Percentiles rank a stretch among this genome's conserved stretches.
These are phyloP conservation scores for Orthonevra nobilis DNA, from an alignment of 2,888 invertebrate species.

Conservation along the genomic window DNA sequence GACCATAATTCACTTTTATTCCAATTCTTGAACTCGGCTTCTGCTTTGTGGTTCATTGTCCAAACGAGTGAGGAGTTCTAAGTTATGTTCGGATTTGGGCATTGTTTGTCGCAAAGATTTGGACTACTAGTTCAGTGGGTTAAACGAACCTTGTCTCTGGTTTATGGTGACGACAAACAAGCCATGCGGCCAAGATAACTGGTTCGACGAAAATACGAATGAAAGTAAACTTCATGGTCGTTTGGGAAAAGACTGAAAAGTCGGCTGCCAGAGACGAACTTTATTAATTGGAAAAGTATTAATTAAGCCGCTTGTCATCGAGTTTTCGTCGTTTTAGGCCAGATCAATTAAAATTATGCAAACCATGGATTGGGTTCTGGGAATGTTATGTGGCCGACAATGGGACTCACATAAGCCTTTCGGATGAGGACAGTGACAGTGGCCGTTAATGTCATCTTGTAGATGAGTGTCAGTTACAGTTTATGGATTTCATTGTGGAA, in stretches of 20 bases:
- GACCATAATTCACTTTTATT: constrained; percentile 43
- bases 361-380: constrained; percentile 5
- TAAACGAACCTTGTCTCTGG: no score
- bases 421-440: no score
- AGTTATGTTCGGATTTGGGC: constrained; percentile 18
- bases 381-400: constrained; percentile 2
- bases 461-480: no score
- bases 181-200: constrained; percentile 4
- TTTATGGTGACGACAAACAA: not conserved
- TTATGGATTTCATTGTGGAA: no score
- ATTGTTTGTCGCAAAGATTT: constrained; percentile 32
- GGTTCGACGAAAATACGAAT: constrained; percentile 23
- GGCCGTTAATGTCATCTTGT: no score
- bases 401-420: constrained; percentile 12
- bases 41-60: constrained; percentile 31
- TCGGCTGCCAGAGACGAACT: not conserved
- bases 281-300: no score
- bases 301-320: not conserved
- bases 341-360: constrained; percentile 14
- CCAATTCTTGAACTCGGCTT: constrained; percentile 18
- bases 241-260: not conserved
- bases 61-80: constrained; percentile 21
- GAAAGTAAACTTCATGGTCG: constrained; percentile 23
- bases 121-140: constrained; percentile 46
- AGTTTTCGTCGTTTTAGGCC: not conserved